phyloP scores from a whole-genome alignment of 2,797 vertebrate species.

The Myotis daubentonii region DNA sequence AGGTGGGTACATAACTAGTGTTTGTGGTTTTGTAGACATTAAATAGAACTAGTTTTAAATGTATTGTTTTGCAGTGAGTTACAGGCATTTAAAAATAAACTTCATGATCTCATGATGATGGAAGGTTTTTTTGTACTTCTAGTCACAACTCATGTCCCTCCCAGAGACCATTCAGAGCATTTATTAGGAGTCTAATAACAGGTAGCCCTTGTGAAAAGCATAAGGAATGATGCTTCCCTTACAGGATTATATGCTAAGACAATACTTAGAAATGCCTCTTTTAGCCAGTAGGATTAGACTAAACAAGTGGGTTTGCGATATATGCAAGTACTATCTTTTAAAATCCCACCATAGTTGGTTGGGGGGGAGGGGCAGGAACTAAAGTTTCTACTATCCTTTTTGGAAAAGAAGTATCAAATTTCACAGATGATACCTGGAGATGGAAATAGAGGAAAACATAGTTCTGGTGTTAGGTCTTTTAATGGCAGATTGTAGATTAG shows the following conservation, averaged over 20 bases:
- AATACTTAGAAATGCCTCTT: neutral
- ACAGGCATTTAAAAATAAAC: conserved; percentile 13
- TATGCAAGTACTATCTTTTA: neutral
- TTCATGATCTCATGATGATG: neutral
- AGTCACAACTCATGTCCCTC: neutral
- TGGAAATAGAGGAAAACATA: conserved; percentile 19
- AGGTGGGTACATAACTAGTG: neutral
- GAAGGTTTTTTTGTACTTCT: conserved; percentile 17
- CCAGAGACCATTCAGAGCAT: neutral
- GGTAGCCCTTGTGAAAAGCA: neutral
- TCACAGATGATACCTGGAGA: neutral
- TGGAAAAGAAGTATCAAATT: conserved; percentile 1
- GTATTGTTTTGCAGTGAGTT: neutral
- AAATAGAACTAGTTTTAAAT: neutral
- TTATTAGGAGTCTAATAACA: neutral
- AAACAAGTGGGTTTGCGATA: neutral
- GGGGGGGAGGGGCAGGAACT: neutral
- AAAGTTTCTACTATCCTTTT: neutral
- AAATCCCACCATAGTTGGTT: neutral
- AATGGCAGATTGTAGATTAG: neutral
- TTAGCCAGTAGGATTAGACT: neutral
- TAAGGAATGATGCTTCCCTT: neutral
- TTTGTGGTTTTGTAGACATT: neutral
- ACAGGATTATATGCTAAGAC: neutral
- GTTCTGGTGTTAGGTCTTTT: neutral